A percentile compares a stretch with the other conserved stretches of the same genome.
Conservation (phyloP, 2,797 vertebrate genomes). For the Echeneis naucrates region DNA sequence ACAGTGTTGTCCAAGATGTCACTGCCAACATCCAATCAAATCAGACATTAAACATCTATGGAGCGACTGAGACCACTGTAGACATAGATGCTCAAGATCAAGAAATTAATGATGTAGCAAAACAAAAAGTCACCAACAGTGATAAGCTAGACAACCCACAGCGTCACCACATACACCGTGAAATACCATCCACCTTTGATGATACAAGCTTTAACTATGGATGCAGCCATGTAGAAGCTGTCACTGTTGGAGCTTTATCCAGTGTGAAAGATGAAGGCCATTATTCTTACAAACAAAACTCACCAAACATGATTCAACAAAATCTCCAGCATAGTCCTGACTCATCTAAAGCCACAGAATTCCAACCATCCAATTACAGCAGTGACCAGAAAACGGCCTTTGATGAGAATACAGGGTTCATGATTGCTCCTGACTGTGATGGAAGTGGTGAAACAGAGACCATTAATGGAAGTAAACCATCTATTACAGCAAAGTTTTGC, state of each 20-base stretch:
- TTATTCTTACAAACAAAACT: slow-evolving; percentile 20
- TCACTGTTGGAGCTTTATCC: slow-evolving; percentile 7
- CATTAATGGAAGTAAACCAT: neutral
- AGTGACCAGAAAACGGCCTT: slow-evolving; percentile 15
- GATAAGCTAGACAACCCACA: slow-evolving; percentile 17
- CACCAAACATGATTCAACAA: slow-evolving; percentile 1
- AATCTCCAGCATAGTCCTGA: slow-evolving; percentile 20
- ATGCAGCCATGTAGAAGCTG: slow-evolving; percentile 2
- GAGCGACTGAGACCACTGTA: neutral
- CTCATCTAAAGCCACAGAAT: slow-evolving; percentile 2
- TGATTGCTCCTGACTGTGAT: neutral
- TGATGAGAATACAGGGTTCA: neutral
- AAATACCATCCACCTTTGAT: slow-evolving; percentile 6
- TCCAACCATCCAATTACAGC: neutral
- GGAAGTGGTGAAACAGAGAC: slow-evolving; percentile 9
- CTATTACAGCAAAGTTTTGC: slow-evolving; percentile 2
- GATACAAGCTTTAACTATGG: neutral
- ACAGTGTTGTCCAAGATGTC: slow-evolving; percentile 14
- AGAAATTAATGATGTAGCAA: neutral
- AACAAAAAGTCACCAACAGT: slow-evolving; percentile 10
- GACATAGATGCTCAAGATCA: slow-evolving; percentile 20
- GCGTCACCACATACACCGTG: slow-evolving; percentile 9
- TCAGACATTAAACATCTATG: neutral
- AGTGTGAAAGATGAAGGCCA: slow-evolving; percentile 1
- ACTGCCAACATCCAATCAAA: slow-evolving; percentile 21